Base-by-base conservation (phyloP, 92 coral and sea anemone genomes). In the Epizoanthus scotinus region DNA sequence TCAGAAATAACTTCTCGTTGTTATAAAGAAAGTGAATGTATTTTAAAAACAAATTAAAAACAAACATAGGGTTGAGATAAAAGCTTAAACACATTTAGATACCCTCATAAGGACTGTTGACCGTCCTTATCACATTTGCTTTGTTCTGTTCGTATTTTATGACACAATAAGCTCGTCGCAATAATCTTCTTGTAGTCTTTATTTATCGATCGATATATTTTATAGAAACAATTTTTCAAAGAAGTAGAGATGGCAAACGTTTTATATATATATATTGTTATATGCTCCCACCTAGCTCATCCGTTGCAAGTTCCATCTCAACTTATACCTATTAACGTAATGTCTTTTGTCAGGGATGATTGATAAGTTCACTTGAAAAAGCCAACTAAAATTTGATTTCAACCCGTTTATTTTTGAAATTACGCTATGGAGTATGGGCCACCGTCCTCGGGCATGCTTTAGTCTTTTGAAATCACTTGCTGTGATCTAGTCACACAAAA, bases 21-120 rank as follows among this genome's bases (percentile, higher is more conserved):
- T 58, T 58, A 57, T 36, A 59, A 59, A 58, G 18, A 36, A 58
- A 57, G 56, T 75, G 44, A 1, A 60, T 25, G 26, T 71, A 50
- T 71, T 71, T 71, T 71, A 19, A 70, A 47, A 52, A 71, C 38
- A 52, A 50, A 26, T 71, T 25, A 52, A 71, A 25, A 25, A 71
- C 15, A 71, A 25, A 29, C 26, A 13, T 6, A 25, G 53, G 20
- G 20, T 68, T 68, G 8, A 42, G 56, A n/a, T 68, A 68, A 44
- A 40, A n/a, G 13, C 26, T 6, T 2, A 15, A 44, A 44, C 52
- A 44, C 52, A 44, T 44, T 44, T 44, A 44, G 14, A 44, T 44
- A 44, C 52, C 52, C 52, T 2, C 52, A 44, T 12, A 44, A 44
- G 52, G 52, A 12, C 52, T 44, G 52, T 44, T 44, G 8, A 44